phyloP scores from a whole-genome alignment of 2,797 vertebrate species.

The Hafferia zeledoni region DNA sequence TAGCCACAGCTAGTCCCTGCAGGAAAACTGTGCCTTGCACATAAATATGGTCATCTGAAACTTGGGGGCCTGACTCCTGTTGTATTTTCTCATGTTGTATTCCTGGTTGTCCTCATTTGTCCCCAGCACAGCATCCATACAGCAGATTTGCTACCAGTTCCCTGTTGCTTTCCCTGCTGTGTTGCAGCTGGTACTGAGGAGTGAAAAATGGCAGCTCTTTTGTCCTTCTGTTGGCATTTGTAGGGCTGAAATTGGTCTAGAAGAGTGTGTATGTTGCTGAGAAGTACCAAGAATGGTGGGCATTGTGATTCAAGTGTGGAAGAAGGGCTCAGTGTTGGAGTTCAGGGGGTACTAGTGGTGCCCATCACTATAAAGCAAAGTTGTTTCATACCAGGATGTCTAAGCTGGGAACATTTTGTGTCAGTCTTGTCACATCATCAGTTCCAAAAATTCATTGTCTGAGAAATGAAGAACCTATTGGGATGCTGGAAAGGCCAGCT shows the following conservation, averaged over 20 bases:
- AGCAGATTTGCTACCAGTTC: constrained; percentile 43
- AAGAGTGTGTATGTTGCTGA: neutral
- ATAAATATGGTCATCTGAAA: neutral
- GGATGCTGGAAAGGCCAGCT: neutral
- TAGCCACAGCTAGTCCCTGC: neutral
- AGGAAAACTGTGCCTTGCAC: neutral
- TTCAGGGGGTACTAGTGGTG: neutral
- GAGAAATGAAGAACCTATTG: neutral
- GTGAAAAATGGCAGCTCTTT: constrained; percentile 3
- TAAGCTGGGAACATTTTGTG: neutral
- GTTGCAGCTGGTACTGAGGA: constrained; percentile 46
- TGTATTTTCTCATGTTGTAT: neutral
- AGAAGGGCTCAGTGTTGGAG: neutral
- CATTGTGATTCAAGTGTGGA: neutral
- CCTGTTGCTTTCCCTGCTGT: constrained; percentile 44
- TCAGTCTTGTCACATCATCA: neutral
- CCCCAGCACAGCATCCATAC: neutral
- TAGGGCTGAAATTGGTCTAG: neutral
- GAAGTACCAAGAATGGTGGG: neutral
- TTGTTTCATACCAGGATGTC: neutral
- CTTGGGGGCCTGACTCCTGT: neutral
- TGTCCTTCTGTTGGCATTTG: neutral
- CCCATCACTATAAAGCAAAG: fast-evolving
- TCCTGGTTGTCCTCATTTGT: constrained; percentile 39
- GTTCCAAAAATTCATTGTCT: neutral